Evolutionary conservation across 2,113 vertebrate species (phyloP), one percentile per base, ranked within the genome.

Genomic region (Tachuris rubrigastra): DNA sequence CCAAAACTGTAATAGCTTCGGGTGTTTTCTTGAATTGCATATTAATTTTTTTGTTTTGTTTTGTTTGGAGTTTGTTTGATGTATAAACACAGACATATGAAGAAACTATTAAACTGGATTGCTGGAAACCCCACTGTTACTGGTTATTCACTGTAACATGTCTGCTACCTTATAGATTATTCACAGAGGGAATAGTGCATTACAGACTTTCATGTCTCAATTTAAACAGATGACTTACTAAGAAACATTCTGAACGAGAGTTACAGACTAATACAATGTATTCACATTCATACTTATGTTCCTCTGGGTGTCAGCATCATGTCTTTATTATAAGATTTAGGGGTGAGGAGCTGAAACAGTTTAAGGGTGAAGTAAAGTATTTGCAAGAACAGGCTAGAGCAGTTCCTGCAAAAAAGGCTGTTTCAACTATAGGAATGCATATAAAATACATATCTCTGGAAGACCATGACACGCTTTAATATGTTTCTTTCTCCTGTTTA

Each of bases 61-160:
- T 74, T 90, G 66, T 92, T 94, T 84, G 28, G 92, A 91, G n/a
- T 82, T 88, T 91, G 87, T 93, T 81, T 95, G 78, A 76, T 95
- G 83, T 97, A 93, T 96, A 97, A 95, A 90, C 33, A 71, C 44
- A 78, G 60, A 67, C 49, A 46, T 62, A 93, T 69, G 89, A 93
- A 93, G 59, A 95, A 90, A 86, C 74, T 77, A 97, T 97, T 96
- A 95, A 97, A 97, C 39, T 78, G 27, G 28, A 95, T 37, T 52
- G 85, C 25, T 86, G 76, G 56, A 95, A 83, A 56, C 2, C 23
- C 17, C 23, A 49, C 20, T 76, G 28, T 83, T 92, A 42, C 35
- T 67, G 21, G 13, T 80, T 89, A 58, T 79, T 95, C 35, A 28
- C 93, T 96, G 16, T 25, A 69, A 74, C 0, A 0, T 69, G 35